Conservation (phyloP, 2,888 invertebrate species). For the Uropetala carovei region DNA sequence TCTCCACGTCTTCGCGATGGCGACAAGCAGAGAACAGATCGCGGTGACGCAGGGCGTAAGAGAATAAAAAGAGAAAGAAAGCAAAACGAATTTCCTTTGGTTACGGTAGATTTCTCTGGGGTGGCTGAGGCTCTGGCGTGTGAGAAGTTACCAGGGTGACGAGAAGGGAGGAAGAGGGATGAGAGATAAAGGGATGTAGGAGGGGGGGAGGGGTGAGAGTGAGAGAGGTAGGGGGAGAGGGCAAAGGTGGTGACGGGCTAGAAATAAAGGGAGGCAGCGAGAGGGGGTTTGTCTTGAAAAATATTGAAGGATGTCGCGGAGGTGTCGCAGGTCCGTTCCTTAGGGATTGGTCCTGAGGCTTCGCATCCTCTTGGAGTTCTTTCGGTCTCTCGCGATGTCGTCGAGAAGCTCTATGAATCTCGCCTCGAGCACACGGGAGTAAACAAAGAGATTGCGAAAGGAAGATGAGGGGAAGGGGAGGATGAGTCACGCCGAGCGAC, state of each 20-base stretch:
- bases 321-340: neutral
- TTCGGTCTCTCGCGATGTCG: conserved; percentile 10
- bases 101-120: neutral
- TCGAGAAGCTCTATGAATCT: neutral
- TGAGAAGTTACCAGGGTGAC: too few species aligned
- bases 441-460: neutral
- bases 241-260: neutral
- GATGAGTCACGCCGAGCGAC: too few species aligned
- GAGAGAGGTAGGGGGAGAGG: neutral
- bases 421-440: neutral
- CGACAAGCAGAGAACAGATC: too few species aligned
- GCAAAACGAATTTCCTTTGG: neutral
- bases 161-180: too few species aligned
- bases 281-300: too few species aligned
- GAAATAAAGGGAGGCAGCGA: too few species aligned
- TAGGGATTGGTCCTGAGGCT: neutral
- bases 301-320: conserved; percentile 16
- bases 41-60: too few species aligned
- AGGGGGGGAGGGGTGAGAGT: neutral
- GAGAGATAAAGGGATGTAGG: neutral
- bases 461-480: neutral
- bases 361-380: conserved; percentile 22
- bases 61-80: too few species aligned
- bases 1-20: too few species aligned
- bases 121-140: neutral